phyloP scores from a whole-genome alignment of 2,888 invertebrate species.

The Trisateles emortualis region DNA sequence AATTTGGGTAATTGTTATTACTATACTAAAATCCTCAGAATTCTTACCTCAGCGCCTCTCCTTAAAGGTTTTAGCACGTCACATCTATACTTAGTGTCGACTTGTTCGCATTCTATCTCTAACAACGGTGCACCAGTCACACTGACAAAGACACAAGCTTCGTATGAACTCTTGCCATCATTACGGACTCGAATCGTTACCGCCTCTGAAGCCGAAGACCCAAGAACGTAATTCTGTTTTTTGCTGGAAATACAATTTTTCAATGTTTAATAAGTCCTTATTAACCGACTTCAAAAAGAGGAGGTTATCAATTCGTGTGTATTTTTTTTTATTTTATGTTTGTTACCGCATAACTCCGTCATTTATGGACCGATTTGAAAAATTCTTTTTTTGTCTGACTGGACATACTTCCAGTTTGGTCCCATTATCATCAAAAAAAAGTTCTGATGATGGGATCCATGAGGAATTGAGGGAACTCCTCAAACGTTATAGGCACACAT shows the following conservation, averaged over 20 bases:
- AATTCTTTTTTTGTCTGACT: too few species aligned
- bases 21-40: neutral
- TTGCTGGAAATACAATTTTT: constrained; percentile 2
- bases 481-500: too few species aligned
- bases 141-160: constrained; percentile 51
- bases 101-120: constrained; percentile 27
- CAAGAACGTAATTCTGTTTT: constrained; percentile 45
- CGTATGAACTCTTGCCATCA: constrained; percentile 53
- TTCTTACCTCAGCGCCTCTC: constrained; percentile 45
- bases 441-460: too few species aligned
- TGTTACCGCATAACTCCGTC: too few species aligned
- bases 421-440: too few species aligned
- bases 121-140: constrained; percentile 52
- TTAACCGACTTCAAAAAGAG: too few species aligned
- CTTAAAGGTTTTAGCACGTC: constrained; percentile 48
- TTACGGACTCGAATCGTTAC: constrained; percentile 54
- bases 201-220: constrained; percentile 49
- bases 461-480: too few species aligned
- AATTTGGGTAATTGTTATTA: neutral
- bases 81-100: constrained; percentile 48
- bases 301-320: too few species aligned
- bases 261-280: too few species aligned
- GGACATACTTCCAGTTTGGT: too few species aligned
- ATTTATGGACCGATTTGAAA: too few species aligned
- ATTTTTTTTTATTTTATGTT: too few species aligned